Base-by-base conservation (phyloP, 1,140 invertebrate species). In the Ceratina australensis region DNA sequence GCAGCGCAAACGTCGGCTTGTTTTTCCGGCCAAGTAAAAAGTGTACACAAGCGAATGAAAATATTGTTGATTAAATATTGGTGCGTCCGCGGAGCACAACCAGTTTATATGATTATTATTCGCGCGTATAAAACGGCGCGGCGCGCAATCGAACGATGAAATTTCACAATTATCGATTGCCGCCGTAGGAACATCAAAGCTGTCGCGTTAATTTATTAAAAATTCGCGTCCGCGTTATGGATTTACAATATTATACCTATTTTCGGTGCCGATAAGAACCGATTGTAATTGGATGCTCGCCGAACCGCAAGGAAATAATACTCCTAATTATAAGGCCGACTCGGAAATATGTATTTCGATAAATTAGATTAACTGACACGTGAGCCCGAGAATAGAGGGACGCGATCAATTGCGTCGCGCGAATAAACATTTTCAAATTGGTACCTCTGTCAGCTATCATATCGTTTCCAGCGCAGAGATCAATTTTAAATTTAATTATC, bases 21-120 rank as follows among this genome's bases (percentile, higher is more conserved):
- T 52, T 73, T 64, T 13, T 73, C 26, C 47, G 26, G 12, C 20
- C 59, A 18, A 28, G 47, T 52, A 73, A 73, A 64, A 64, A 64
- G 15, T 52, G 22, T 22, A 54, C 59, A 24, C 18, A 73, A 10
- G 47, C 13, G 33, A 33, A 64, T 52, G 71, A 64, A 73, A 73
- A 73, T 73, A 73, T 73, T 33, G n/a, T 64, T 63, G 47, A 73
- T 33, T 42, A 59, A 71, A 71, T 71, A 59, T 71, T 71, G 54
- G 10, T 15, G 28, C 54, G 16, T n/a, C 12, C 54, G 54, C 2
- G 54, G 22, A 52, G 18, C 22, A 47, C 47, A 1, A 18, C 8
- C 22, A n/a, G 16, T 24, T 65, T n/a, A 24, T n/a, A n/a, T 50
- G 20, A 50, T 66, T 64, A 64, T 64, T 73, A 73, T 73, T 73